A percentile compares a stretch with the other conserved stretches of the same genome.
phyloP scores from a whole-genome alignment of 2,888 invertebrate genomes.

The Drosophila putrida region DNA sequence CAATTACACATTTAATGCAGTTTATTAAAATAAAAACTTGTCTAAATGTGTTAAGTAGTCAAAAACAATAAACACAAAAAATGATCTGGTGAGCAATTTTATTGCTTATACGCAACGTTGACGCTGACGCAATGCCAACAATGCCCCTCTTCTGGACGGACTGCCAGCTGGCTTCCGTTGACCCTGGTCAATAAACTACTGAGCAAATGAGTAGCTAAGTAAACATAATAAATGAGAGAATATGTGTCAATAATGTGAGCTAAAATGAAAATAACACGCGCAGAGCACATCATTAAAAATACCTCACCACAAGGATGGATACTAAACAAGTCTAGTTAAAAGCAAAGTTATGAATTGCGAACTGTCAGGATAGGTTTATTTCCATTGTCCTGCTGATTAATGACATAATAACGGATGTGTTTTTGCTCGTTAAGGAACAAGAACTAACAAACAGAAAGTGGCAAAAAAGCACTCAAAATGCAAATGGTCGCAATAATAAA shows the following conservation, averaged over 20 bases:
- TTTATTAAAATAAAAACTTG: conserved; percentile 33
- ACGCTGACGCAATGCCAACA: conserved; percentile 58
- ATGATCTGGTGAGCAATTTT: conserved; percentile 46
- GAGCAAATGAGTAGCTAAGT: conserved; percentile 44
- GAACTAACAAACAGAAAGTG: conserved; percentile 33
- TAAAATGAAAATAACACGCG: conserved; percentile 12
- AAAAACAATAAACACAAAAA: conserved; percentile 40
- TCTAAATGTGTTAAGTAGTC: conserved; percentile 64
- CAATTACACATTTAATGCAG: conserved; percentile 24
- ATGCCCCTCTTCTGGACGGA: conserved; percentile 2
- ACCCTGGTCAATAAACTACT: conserved; percentile 70
- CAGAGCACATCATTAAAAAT: conserved; percentile 35
- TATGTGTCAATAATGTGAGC: conserved; percentile 57
- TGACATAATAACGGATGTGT: conserved; percentile 44
- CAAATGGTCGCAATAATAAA: conserved; percentile 23
- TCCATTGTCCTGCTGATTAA: conserved; percentile 53
- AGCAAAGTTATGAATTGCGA: conserved; percentile 7
- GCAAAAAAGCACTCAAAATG: conserved; percentile 32
- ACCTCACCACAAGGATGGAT: conserved; percentile 29
- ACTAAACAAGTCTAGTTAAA: conserved; percentile 4
- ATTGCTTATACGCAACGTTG: conserved; percentile 63
- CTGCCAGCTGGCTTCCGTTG: conserved; percentile 69
- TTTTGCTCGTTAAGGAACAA: conserved; percentile 25
- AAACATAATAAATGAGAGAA: conserved; percentile 54
- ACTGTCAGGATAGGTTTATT: conserved; percentile 20